Base-by-base conservation (phyloP, 2,888 invertebrate species). In the Lasioglossum lativentre region DNA sequence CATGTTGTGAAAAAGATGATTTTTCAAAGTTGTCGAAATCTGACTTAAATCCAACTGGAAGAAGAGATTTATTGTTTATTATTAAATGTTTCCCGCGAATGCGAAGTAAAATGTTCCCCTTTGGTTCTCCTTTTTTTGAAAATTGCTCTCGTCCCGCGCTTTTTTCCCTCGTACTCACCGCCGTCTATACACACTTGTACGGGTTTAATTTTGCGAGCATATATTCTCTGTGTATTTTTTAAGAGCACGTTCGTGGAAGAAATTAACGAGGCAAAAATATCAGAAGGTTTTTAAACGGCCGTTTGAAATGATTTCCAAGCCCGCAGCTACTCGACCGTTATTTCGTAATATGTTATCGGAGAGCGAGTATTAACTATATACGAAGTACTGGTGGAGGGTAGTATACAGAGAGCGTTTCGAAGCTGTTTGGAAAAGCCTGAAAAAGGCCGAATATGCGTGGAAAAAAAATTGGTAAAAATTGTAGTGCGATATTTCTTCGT, bases 241-340 rank as follows among this genome's bases (percentile, higher is more conserved):
- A 75, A 83, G 83, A 27, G 56, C 63, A 47, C 70, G 77, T 83
- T 86, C 72, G 78, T 71, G 71, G 74, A 71, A 68, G 68, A 78
- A 83, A 75, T 83, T 83, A 80, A 77, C 71, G 83, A 80, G 80
- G 75, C 78, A 78, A 78, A 78, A 78, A 80, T 83, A 83, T 86
- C 66, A 74, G 78, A 66, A 63, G 75, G 74, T 75, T 75, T 80
- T 80, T 83, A 66, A 78, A 63, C 27, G 56, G 23, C 12, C 34
- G 63, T 75, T 59, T 76, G 38, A 77, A 82, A 82, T 82, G 83
- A 66, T 73, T 68, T 76, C 82, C 45, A 66, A 74, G 56, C 75
- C 42, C 23, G 52, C 66, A 56, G 71, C 68, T 83, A 82, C 83
- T 83, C 66, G 27, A 83, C 72, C 82, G 72, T 82, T 63, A 82